A percentile compares a stretch with the other conserved stretches of the same genome.
phyloP scores from a whole-genome alignment of 1,140 invertebrate genomes.

The Heliconius himera region DNA sequence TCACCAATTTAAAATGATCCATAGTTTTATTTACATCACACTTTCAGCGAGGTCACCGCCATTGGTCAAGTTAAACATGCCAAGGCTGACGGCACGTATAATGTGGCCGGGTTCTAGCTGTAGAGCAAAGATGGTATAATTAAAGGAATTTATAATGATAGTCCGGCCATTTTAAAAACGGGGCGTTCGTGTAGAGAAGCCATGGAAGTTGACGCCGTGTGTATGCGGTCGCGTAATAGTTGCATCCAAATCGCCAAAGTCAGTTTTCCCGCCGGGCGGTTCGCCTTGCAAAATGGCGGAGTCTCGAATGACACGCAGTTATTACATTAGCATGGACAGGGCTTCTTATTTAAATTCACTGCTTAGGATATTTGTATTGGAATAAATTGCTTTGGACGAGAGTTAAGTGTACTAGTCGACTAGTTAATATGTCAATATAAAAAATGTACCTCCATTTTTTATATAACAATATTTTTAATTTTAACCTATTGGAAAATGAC shows the following conservation, averaged over 20 bases:
- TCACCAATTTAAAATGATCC: conserved; percentile 27
- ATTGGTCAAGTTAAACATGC: conserved; percentile 54
- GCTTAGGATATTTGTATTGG: conserved; percentile 14
- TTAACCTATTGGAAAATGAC: neutral
- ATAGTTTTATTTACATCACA: conserved; percentile 26
- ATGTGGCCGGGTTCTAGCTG: conserved; percentile 55
- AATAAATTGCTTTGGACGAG: conserved; percentile 5
- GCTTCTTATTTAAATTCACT: conserved; percentile 45
- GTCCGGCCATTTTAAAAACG: conserved; percentile 45
- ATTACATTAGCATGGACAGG: conserved; percentile 60
- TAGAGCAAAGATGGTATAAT: conserved; percentile 72
- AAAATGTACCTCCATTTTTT: no score
- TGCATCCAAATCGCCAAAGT: conserved; percentile 78
- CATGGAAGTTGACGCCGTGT: conserved; percentile 45
- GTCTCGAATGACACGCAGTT: conserved; percentile 72
- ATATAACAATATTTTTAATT: neutral
- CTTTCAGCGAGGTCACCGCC: conserved; percentile 38
- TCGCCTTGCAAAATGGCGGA: conserved; percentile 78
- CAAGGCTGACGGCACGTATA: conserved; percentile 59
- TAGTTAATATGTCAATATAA: neutral
- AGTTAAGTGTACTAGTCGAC: neutral
- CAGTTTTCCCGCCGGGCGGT: conserved; percentile 76
- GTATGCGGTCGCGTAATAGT: conserved; percentile 60
- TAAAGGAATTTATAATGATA: conserved; percentile 70
- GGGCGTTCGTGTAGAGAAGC: conserved; percentile 29